Evolutionary conservation across 1,140 invertebrate species (phyloP).

Genomic region (Melanaphis sacchari): DNA sequence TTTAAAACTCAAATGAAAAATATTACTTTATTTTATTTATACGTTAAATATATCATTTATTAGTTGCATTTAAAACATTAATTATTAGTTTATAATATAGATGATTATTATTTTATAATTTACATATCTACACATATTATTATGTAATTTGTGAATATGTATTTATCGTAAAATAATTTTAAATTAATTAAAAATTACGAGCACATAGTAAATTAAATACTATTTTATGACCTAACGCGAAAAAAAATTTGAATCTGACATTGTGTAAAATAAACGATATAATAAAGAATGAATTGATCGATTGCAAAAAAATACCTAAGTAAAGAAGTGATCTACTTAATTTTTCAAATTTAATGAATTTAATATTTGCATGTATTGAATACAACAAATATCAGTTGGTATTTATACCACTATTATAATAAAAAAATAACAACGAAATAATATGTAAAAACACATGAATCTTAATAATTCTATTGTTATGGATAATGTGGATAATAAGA

Average conservation of each 20-base stretch:
- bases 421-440: slow-evolving; percentile 1
- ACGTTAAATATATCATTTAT: background rate
- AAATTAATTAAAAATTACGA: background rate
- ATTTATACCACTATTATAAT: background rate
- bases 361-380: background rate
- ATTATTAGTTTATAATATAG: background rate
- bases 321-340: background rate
- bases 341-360: background rate
- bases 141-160: background rate
- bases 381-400: background rate
- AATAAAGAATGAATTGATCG: background rate
- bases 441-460: background rate
- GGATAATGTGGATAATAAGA: background rate
- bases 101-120: background rate
- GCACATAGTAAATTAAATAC: background rate
- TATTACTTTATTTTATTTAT: background rate
- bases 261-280: background rate
- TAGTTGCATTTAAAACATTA: background rate
- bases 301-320: too few species aligned
- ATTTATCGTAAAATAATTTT: background rate
- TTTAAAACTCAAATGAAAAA: background rate
- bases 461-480: background rate
- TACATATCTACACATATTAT: background rate
- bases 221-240: background rate
- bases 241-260: background rate